Evolutionary conservation across 2,888 invertebrate species (phyloP), one percentile per base, ranked within the genome.

Genomic region (Cephus pulcher): DNA sequence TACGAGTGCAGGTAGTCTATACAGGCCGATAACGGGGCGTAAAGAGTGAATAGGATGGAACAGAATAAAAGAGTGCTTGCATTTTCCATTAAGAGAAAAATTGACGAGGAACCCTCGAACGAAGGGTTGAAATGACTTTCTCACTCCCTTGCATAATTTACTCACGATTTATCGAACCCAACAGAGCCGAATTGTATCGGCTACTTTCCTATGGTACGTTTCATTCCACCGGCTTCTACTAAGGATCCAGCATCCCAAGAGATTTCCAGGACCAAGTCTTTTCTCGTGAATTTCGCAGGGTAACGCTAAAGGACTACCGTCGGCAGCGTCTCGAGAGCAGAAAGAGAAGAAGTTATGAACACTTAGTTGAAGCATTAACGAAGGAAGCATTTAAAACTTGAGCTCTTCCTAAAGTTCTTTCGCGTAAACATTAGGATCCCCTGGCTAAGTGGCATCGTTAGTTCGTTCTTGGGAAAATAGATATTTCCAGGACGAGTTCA

Each of bases 351-450:
- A 88, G 82, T 89, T 87, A 84, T 82, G 83, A 85, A 82, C 84
- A 83, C 81, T 87, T 84, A 82, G 83, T 83, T 86, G 83, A 84
- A 81, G 85, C 86, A 88, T 87, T 89, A 88, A 88, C 88, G 85
- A 87, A 87, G 84, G 82, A 85, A 86, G 81, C 81, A 82, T 84
- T 84, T 84, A 84, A 83, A 83, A 84, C 81, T 84, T 81, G 79
- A 80, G 81, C 83, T 83, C 78, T 79, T 75, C 79, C 79, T 82
- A 80, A 89, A 88, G 82, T 88, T 88, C 85, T 82, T 81, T 82
- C 84, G 84, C 86, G 84, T 88, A 88, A 88, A 89, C 87, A 87
- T 88, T 88, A 88, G 86, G 86, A 80, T 82, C 82, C 80, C 80
- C 83, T 81, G 81, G 81, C 83, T 87, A 87, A 88, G 88, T 88